A percentile compares a stretch with the other conserved stretches of the same genome.
Conservation (phyloP, 2,888 invertebrate species). For the Dryobotodes eremita region DNA sequence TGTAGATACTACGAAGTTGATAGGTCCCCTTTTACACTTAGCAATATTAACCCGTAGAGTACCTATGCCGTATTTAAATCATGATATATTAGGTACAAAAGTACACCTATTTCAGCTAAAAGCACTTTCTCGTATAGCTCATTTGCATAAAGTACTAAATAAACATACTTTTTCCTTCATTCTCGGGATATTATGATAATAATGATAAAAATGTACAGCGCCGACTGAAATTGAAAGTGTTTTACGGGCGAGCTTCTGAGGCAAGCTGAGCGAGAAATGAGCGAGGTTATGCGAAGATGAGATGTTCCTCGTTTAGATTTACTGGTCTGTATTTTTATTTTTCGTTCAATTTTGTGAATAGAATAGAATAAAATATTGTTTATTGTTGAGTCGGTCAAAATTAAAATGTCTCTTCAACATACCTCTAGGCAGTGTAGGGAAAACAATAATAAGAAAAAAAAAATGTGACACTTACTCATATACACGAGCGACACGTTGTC, state of each 20-base stretch:
- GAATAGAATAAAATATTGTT: too few relatives aligned
- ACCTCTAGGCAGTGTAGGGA: too few relatives aligned
- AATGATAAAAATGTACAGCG: conserved; percentile 47
- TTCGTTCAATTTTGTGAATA: too few relatives aligned
- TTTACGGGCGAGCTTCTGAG: neutral
- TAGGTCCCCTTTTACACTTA: neutral
- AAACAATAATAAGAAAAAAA: too few relatives aligned
- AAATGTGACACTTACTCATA: too few relatives aligned
- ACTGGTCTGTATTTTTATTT: too few relatives aligned
- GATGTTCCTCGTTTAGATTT: too few relatives aligned
- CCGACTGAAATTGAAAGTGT: conserved; percentile 31
- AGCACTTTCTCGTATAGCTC: conserved; percentile 46
- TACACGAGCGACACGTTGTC: too few relatives aligned
- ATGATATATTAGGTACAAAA: conserved; percentile 19
- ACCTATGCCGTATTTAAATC: conserved; percentile 31
- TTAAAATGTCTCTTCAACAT: too few relatives aligned
- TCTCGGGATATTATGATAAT: conserved; percentile 23
- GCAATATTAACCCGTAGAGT: conserved; percentile 5
- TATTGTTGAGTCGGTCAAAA: too few relatives aligned
- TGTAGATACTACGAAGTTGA: neutral
- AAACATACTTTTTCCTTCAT: conserved; percentile 28
- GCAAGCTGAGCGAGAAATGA: conserved; percentile 18
- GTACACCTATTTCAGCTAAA: conserved; percentile 46
- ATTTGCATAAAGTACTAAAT: conserved; percentile 44
- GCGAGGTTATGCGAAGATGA: neutral